phyloP scores from a whole-genome alignment of 2,113 vertebrate species.

The Regulus satrapa region DNA sequence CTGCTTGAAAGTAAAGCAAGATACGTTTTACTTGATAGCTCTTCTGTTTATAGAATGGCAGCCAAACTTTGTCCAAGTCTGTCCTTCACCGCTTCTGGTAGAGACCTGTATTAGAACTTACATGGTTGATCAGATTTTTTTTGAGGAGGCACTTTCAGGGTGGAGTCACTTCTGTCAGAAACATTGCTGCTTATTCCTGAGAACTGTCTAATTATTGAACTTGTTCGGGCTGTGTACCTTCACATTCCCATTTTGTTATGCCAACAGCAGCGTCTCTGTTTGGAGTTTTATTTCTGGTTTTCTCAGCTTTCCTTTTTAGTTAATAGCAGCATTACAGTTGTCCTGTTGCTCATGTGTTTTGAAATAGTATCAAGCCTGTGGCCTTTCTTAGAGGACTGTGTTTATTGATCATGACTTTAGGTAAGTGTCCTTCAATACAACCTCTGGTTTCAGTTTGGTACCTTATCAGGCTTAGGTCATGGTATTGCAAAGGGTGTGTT shows the following conservation, averaged over 20 bases:
- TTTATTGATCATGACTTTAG: neutral
- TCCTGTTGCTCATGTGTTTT: neutral
- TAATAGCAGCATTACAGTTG: too few relatives aligned
- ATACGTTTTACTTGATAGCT: neutral
- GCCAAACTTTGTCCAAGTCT: neutral
- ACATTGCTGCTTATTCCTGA: neutral
- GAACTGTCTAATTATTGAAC: conserved; percentile 24
- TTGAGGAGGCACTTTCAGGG: neutral
- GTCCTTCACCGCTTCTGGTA: neutral
- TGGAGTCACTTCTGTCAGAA: conserved; percentile 21
- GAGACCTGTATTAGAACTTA: neutral
- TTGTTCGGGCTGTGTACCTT: conserved; percentile 41
- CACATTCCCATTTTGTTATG: neutral
- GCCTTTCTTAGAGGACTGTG: neutral
- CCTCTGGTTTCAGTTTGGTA: neutral
- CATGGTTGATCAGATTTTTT: conserved; percentile 20
- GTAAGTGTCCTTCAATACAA: neutral
- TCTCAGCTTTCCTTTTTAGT: neutral
- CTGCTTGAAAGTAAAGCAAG: neutral
- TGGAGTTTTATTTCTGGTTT: neutral
- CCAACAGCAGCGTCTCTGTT: neutral
- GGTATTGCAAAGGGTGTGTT: neutral
- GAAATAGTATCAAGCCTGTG: neutral
- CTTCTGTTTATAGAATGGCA: neutral
- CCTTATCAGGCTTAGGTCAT: neutral